Percentiles rank a stretch among this genome's conserved stretches.
Evolutionary conservation across 1,140 invertebrate genomes (phyloP).

Genomic region (Scaptomyza hsui): DNA sequence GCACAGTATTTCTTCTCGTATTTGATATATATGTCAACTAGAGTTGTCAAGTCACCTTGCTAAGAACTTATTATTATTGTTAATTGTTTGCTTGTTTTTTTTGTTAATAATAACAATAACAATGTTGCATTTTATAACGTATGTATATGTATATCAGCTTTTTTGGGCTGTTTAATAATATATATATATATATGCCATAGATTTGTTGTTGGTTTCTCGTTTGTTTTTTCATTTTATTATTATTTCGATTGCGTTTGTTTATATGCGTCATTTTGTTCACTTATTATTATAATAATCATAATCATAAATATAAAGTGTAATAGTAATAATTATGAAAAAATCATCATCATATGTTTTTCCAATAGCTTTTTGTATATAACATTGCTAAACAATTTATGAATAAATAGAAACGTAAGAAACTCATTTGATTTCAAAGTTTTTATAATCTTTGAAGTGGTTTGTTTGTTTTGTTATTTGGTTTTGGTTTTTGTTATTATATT

Average conservation of each 20-base stretch:
- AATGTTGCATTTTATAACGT: conserved; percentile 22
- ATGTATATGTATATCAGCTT: conserved; percentile 30
- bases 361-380: conserved; percentile 66
- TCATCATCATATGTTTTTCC: conserved; percentile 33
- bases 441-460: conserved; percentile 35
- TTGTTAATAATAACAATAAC: conserved; percentile 38
- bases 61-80: conserved; percentile 17
- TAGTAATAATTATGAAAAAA: conserved; percentile 70
- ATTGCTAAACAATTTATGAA: conserved; percentile 59
- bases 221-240: conserved; percentile 45
- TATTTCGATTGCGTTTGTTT: conserved; percentile 70
- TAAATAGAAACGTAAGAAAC: conserved; percentile 51
- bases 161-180: not conserved
- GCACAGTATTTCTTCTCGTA: conserved; percentile 32
- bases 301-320: conserved; percentile 80
- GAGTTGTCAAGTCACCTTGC: conserved; percentile 29
- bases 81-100: conserved; percentile 19
- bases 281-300: conserved; percentile 71
- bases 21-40: conserved; percentile 26
- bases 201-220: conserved; percentile 21
- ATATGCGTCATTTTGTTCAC: conserved; percentile 75
- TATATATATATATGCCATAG: conserved; percentile 2
- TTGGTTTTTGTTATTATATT: conserved; percentile 9
- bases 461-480: conserved; percentile 24
- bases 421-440: conserved; percentile 61